phyloP scores from a whole-genome alignment of 2,888 invertebrate species.

The Hirtodrosophila duncani region DNA sequence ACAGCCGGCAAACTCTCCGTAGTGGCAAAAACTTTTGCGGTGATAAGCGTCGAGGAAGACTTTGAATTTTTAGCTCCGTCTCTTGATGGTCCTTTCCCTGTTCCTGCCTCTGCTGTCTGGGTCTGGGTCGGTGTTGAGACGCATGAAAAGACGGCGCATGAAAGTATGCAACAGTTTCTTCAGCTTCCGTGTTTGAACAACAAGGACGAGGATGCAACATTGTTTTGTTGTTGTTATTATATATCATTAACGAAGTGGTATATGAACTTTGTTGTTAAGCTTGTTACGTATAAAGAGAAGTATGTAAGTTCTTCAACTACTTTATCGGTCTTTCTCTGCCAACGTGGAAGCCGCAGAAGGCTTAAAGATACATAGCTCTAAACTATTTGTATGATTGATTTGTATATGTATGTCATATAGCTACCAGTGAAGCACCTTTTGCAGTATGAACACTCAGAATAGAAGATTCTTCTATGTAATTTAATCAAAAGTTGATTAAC shows the following conservation, averaged over 20 bases:
- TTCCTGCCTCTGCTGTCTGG: constrained; percentile 6
- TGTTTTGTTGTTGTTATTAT: constrained; percentile 18
- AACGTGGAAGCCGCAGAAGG: too few relatives aligned
- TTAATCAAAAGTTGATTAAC: too few relatives aligned
- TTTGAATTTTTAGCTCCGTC: constrained; percentile 6
- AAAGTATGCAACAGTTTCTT: constrained; percentile 57
- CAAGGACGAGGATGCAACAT: constrained; percentile 39
- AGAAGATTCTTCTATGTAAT: too few relatives aligned
- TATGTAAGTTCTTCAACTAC: too few relatives aligned
- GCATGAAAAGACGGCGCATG: constrained; percentile 19
- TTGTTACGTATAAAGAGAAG: too few relatives aligned
- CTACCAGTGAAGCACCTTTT: too few relatives aligned
- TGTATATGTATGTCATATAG: too few relatives aligned
- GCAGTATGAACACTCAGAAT: too few relatives aligned
- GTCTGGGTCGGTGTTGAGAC: constrained; percentile 8
- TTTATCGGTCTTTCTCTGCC: too few relatives aligned
- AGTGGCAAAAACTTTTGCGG: constrained; percentile 63
- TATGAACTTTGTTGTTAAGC: constrained; percentile 7
- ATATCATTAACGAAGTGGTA: too few relatives aligned
- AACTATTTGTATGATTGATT: too few relatives aligned
- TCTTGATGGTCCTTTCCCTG: constrained; percentile 16
- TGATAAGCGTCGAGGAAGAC: constrained; percentile 58
- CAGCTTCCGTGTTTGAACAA: constrained; percentile 49
- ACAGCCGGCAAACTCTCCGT: constrained; percentile 30
- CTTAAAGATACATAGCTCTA: too few relatives aligned